These are phyloP conservation scores for Trigoniulus corallinus DNA, from an alignment of 1,140 invertebrate species.

Conservation along the genomic window DNA sequence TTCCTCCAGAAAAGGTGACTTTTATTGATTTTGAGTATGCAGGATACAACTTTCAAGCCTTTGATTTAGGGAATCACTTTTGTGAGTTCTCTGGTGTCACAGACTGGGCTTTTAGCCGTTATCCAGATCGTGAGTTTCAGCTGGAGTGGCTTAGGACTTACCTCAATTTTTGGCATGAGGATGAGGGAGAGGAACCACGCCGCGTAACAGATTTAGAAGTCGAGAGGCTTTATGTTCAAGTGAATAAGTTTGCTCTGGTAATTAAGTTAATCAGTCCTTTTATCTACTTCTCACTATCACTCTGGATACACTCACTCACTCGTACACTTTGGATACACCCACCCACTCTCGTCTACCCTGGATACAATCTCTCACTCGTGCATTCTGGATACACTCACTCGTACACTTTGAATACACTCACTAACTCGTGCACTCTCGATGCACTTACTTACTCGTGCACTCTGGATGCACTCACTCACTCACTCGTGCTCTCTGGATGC, in stretches of 20 bases:
- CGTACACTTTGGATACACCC: no score
- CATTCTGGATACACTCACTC: no score
- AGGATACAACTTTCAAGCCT: conserved; percentile 82
- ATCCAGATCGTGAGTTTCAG: conserved; percentile 65
- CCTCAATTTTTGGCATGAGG: conserved; percentile 30
- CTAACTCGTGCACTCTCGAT: no score
- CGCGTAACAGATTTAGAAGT: conserved; percentile 36
- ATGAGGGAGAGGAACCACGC: conserved; percentile 13
- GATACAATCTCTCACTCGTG: no score
- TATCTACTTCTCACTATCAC: no score
- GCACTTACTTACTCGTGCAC: no score
- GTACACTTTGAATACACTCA: no score
- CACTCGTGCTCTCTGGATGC: no score
- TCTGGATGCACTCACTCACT: no score
- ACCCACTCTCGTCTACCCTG: no score
- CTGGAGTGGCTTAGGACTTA: conserved; percentile 62
- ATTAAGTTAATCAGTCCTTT: conserved; percentile 7
- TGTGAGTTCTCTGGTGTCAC: conserved; percentile 79
- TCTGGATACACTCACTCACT: no score
- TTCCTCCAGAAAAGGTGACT: conserved; percentile 38
- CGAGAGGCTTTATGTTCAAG: conserved; percentile 51
- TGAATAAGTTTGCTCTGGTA: conserved; percentile 57
- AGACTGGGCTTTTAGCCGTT: conserved; percentile 33
- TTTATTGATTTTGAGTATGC: conserved; percentile 99
- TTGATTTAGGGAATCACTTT: conserved; percentile 97